These are phyloP conservation scores for Drosophila rufa DNA, from an alignment of 1,140 invertebrate species.

Conservation along the genomic window DNA sequence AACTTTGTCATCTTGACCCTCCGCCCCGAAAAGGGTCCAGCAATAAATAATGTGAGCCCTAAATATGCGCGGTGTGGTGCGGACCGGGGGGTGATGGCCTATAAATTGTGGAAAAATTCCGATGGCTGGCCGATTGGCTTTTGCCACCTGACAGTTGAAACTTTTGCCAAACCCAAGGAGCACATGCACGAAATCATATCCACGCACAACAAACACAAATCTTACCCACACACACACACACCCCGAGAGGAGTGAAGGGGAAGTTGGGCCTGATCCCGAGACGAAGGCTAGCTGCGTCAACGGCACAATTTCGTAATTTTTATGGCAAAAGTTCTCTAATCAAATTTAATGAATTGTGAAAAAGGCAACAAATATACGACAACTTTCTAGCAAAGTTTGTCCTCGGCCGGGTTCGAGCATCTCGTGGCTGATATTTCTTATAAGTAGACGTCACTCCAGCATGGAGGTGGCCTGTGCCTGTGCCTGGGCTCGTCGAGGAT, in stretches of 20 bases:
- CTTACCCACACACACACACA: constrained; percentile 45
- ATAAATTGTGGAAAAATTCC: constrained; percentile 76
- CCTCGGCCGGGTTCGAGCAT: constrained; percentile 39
- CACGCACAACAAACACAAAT: constrained; percentile 83
- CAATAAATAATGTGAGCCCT: constrained; percentile 45
- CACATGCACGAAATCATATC: constrained; percentile 78
- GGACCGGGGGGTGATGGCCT: constrained; percentile 12
- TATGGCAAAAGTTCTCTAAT: constrained; percentile 84
- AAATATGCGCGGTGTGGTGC: neutral
- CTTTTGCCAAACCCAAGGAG: constrained; percentile 52
- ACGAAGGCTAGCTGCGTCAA: constrained; percentile 73
- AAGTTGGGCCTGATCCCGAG: constrained; percentile 54
- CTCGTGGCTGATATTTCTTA: constrained; percentile 74
- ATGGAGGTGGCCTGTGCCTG: constrained; percentile 7
- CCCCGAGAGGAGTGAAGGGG: neutral
- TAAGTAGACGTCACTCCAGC: constrained; percentile 68
- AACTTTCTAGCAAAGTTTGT: constrained; percentile 81
- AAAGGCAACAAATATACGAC: constrained; percentile 84
- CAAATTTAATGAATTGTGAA: constrained; percentile 84
- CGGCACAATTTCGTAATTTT: constrained; percentile 84
- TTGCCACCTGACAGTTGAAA: constrained; percentile 81
- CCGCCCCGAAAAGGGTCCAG: constrained; percentile 30
- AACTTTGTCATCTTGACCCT: constrained; percentile 44
- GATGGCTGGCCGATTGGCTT: constrained; percentile 72
- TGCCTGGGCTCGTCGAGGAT: constrained; percentile 24